phyloP scores from a whole-genome alignment of 64 coral and sea anemone species.

The Trachythela sp. region DNA sequence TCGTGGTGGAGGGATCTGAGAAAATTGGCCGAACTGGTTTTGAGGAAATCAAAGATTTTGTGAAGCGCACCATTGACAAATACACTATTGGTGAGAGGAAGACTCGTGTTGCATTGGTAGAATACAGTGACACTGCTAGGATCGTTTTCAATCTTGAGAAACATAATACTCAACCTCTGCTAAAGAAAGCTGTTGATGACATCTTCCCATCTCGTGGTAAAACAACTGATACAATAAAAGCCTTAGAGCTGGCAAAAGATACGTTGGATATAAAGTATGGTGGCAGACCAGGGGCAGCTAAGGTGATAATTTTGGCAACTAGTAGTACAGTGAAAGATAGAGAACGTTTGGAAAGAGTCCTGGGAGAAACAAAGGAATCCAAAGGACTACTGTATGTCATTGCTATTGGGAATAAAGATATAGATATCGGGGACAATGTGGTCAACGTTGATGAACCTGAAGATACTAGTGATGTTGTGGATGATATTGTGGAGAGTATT shows the following conservation, averaged over 20 bases:
- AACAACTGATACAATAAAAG: background rate
- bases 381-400: constrained; percentile 15
- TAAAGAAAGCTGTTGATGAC: background rate
- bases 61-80: background rate
- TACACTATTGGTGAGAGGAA: background rate
- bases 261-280: background rate
- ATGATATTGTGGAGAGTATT: background rate
- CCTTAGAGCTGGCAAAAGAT: background rate
- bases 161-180: background rate
- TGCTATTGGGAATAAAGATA: background rate
- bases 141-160: background rate
- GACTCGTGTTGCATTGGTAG: background rate
- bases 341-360: background rate
- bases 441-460: background rate
- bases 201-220: background rate
- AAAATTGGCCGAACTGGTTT: background rate
- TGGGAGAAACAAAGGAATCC: background rate
- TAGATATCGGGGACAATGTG: background rate
- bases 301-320: constrained; percentile 33
- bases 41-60: background rate
- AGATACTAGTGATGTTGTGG: background rate
- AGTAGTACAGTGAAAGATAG: background rate
- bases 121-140: constrained; percentile 3
- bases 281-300: constrained; percentile 28
- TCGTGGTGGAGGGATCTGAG: background rate